Conservation (phyloP, 2,113 vertebrate species). For the Pseudopodoces humilis region DNA sequence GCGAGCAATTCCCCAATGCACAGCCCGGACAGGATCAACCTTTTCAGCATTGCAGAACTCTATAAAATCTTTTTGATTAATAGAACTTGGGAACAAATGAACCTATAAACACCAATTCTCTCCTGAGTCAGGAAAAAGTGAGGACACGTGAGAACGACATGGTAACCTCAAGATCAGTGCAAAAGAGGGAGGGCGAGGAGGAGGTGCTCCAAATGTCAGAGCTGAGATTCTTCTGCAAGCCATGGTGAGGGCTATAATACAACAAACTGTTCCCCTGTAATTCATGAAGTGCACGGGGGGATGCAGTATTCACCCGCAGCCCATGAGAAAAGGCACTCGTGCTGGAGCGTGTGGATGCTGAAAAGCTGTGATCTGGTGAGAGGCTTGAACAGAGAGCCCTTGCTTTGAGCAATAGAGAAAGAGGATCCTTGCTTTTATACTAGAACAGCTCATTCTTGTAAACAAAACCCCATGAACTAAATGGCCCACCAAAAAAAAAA, state of each 20-base stretch:
- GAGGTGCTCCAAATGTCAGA: rapidly evolving
- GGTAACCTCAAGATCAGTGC: background rate
- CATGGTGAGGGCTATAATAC: background rate
- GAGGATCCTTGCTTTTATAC: background rate
- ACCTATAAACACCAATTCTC: no score
- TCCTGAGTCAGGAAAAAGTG: background rate
- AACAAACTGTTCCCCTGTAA: background rate
- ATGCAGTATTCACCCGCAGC: background rate
- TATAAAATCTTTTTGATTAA: background rate
- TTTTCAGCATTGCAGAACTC: background rate
- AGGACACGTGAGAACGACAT: background rate
- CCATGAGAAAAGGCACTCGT: background rate
- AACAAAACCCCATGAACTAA: background rate
- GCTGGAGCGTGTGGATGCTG: background rate
- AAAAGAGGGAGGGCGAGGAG: background rate
- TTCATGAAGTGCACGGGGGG: background rate
- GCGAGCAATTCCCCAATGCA: background rate
- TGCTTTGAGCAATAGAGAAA: background rate
- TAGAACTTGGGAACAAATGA: background rate
- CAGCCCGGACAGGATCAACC: background rate
- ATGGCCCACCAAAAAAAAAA: background rate
- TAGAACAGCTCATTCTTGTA: background rate
- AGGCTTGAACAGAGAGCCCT: background rate
- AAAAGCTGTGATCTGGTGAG: background rate
- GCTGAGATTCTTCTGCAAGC: background rate